Evolutionary conservation across 2,113 vertebrate genomes (phyloP).

Genomic region (Gymnogyps californianus): DNA sequence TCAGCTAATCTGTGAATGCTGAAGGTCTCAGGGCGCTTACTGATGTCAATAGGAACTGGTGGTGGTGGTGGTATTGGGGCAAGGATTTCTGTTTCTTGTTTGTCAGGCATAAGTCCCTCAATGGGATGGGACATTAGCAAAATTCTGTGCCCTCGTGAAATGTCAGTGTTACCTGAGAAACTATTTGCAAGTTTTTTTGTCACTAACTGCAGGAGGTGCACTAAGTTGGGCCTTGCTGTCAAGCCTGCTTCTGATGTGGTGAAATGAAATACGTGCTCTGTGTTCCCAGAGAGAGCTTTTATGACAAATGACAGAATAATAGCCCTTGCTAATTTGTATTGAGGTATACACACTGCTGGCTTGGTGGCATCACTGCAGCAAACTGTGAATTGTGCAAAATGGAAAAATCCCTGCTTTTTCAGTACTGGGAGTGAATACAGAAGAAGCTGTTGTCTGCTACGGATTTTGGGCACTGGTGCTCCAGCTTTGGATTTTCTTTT

Average conservation of each 20-base stretch:
- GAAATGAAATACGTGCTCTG: neutral
- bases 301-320: slow-evolving; percentile 4
- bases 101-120: neutral
- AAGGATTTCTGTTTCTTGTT: neutral
- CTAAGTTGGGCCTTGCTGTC: neutral
- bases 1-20: neutral
- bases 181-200: neutral
- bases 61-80: neutral
- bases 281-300: neutral
- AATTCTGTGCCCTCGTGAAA: neutral
- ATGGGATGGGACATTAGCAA: neutral
- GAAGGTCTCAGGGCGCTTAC: neutral
- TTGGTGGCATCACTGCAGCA: neutral
- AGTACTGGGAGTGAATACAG: neutral
- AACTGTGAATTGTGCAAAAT: neutral
- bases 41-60: neutral
- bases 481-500: neutral
- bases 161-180: neutral
- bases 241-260: neutral
- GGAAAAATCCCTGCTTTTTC: neutral
- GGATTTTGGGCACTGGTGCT: neutral
- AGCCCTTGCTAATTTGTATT: neutral
- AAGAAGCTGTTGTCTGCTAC: neutral
- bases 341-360: neutral
- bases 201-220: neutral